A percentile compares a stretch with the other conserved stretches of the same genome.
phyloP scores from a whole-genome alignment of 1,140 invertebrate species.

The Hypsibius dujardini region DNA sequence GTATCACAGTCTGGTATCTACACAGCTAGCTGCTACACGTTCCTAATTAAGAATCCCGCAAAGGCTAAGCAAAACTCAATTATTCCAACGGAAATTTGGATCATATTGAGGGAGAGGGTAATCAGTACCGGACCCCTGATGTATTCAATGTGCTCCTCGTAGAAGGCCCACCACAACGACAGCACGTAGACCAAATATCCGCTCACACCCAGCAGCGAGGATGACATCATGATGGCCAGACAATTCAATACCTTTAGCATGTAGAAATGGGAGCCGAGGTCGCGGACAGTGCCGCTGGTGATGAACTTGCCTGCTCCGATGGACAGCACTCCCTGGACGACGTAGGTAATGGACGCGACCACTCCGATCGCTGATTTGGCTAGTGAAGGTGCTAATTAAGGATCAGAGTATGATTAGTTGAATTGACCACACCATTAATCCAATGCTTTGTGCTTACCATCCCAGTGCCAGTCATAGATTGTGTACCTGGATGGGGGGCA shows the following conservation, averaged over 20 bases:
- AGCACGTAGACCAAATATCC: constrained; percentile 11
- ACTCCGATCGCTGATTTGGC: constrained; percentile 12
- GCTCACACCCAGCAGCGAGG: not conserved
- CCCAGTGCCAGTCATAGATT: constrained; percentile 17
- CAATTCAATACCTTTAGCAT: constrained; percentile 14
- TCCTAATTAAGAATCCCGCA: not conserved
- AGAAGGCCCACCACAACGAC: constrained; percentile 14
- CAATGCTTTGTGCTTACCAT: not conserved
- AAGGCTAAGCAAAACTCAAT: constrained; percentile 10
- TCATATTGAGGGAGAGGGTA: constrained; percentile 4
- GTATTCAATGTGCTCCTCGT: constrained; percentile 8
- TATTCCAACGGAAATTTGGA: constrained; percentile 8
- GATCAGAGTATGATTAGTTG: too few species aligned
- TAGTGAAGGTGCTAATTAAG: not conserved
- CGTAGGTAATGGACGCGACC: constrained; percentile 10
- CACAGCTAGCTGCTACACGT: not conserved
- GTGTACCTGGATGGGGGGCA: not conserved
- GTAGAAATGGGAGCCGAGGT: not conserved
- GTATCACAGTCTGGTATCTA: too few species aligned
- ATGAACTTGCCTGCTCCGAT: constrained; percentile 15
- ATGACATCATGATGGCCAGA: not conserved
- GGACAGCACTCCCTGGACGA: constrained; percentile 15
- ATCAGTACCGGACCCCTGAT: constrained; percentile 1
- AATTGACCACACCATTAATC: too few species aligned
- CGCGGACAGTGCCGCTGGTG: not conserved